A percentile compares a stretch with the other conserved stretches of the same genome.
Conservation (phyloP, 2,888 invertebrate species). For the Drosophila flavopinicola region DNA sequence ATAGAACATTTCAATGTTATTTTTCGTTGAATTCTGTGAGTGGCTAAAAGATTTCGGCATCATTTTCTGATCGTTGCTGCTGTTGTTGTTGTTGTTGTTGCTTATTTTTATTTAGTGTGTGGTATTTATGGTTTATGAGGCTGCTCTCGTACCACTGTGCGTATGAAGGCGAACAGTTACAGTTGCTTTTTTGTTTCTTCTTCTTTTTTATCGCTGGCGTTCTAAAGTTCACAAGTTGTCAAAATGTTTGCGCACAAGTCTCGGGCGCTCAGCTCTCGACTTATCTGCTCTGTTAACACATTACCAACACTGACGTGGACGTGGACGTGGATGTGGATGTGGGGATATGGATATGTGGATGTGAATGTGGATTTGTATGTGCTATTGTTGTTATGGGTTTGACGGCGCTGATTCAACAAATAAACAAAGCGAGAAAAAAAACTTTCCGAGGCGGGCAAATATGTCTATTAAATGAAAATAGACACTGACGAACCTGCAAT, state of each 20-base stretch:
- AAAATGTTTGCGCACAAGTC: constrained; percentile 74
- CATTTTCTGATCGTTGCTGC: constrained; percentile 28
- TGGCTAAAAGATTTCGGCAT: constrained; percentile 59
- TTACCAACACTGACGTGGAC: constrained; percentile 56
- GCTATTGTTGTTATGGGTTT: constrained; percentile 54
- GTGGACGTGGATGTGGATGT: constrained; percentile 18
- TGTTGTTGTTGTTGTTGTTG: constrained; percentile 20
- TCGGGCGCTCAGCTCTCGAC: constrained; percentile 38
- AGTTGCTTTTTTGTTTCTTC: background rate
- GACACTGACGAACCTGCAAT: constrained; percentile 62
- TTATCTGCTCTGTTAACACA: constrained; percentile 75
- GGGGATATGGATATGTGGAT: constrained; percentile 2
- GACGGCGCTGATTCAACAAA: constrained; percentile 77
- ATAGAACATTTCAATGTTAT: constrained; percentile 63
- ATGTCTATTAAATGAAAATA: constrained; percentile 77
- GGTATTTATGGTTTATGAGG: constrained; percentile 68
- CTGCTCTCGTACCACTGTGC: constrained; percentile 44
- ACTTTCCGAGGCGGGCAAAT: constrained; percentile 53
- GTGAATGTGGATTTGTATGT: constrained; percentile 11
- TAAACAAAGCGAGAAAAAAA: constrained; percentile 69
- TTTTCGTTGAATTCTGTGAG: constrained; percentile 57
- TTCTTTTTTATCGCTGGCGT: constrained; percentile 41
- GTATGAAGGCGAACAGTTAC: constrained; percentile 12
- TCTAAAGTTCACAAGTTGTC: constrained; percentile 81
- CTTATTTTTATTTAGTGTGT: constrained; percentile 47